Base-by-base conservation (phyloP, 2,888 invertebrate species). In the Trissolcus brochymenae region DNA sequence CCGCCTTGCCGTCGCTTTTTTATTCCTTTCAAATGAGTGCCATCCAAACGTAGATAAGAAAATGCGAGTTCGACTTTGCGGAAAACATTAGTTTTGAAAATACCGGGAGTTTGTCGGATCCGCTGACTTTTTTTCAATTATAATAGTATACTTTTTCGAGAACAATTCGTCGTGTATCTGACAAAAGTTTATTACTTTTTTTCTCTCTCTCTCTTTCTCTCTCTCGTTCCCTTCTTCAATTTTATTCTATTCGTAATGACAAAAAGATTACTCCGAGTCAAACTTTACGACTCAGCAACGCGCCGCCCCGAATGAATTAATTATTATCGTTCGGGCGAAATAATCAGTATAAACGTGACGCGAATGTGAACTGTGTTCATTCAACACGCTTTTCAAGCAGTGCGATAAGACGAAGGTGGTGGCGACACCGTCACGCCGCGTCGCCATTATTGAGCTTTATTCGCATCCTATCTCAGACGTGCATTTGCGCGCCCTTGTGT, bases 401-500 rank as follows among this genome's bases (percentile, higher is more conserved):
- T 51, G 54, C 16, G 25, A 43, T 13, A 16, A 25, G 56, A 25
- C 25, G 9, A 67, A 43, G 60, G 51, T 51, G 19, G 49, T 40
- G 73, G 66, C 71, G 73, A 66, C 67, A 68, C 73, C 68, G 72
- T 75, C 75, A 77, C 53, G 70, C 40, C 54, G 64, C 68, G 62
- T 68, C 74, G 74, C 81, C 82, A 83, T 85, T 87, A 86, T 87
- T 82, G 85, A 85, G 83, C 81, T 85, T 84, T 83, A 86, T 85
- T 84, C 83, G 66, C 72, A 54, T 72, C 71, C 51, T 67, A 60
- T 66, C 68, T 51, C 64, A 16, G 59, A 62, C 73, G 43, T 59
- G 66, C 74, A 67, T 77, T 75, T 71, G 74, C 74, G 66, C 74
- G 64, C 71, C 51, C 73, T 65, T 59, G 49, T 46, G 57, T 49